A percentile compares a stretch with the other conserved stretches of the same genome.
These are phyloP conservation scores for Anoplopoma fimbria DNA, from an alignment of 2,113 vertebrate genomes.

Conservation along the genomic window DNA sequence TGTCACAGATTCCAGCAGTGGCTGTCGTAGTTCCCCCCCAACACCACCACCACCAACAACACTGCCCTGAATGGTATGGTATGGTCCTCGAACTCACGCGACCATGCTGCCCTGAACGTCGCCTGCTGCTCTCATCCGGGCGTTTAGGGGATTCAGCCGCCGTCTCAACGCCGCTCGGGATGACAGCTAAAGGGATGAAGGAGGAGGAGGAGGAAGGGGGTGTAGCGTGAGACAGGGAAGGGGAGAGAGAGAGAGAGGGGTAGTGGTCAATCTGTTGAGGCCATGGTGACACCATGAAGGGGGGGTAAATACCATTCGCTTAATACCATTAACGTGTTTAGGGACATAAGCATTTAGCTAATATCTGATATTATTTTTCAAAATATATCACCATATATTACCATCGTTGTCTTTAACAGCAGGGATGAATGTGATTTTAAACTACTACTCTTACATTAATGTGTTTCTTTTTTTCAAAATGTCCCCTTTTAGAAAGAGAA, in stretches of 20 bases:
- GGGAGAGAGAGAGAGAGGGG: background rate
- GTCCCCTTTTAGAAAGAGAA: too few species aligned
- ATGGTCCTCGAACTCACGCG: conserved; percentile 55
- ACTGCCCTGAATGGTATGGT: background rate
- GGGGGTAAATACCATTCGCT: background rate
- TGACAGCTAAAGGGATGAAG: conserved; percentile 73
- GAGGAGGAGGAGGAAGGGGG: conserved; percentile 2
- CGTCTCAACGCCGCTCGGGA: conserved; percentile 52
- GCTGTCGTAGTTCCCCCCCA: conserved; percentile 18
- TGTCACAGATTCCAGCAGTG: conserved; percentile 73
- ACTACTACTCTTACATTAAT: background rate
- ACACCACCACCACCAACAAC: background rate
- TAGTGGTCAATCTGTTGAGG: conserved; percentile 41
- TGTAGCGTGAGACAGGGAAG: background rate
- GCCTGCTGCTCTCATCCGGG: conserved; percentile 74
- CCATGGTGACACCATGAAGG: conserved; percentile 42
- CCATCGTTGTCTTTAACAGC: background rate
- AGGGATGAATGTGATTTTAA: background rate
- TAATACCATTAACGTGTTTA: background rate
- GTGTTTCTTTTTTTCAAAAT: background rate
- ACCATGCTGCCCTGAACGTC: conserved; percentile 67
- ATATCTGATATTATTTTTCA: background rate
- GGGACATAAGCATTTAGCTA: background rate
- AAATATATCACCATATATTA: background rate
- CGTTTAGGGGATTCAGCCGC: conserved; percentile 60